Evolutionary conservation across 2,113 vertebrate genomes (phyloP).

Genomic region (Macrotis lagotis): DNA sequence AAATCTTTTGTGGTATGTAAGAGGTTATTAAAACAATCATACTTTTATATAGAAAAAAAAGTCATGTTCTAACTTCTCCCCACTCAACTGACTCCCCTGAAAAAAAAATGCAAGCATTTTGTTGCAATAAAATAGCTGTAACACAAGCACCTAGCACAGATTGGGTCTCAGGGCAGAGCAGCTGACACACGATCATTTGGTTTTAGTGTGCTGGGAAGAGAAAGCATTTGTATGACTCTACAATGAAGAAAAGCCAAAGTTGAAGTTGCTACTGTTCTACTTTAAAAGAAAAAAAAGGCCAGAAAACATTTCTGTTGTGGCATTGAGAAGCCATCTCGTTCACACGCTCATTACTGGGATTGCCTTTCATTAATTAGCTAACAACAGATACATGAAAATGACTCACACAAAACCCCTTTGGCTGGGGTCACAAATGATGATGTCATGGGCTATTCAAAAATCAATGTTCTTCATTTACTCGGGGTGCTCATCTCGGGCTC

Average conservation of each 20-base stretch:
- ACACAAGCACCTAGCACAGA: conserved; percentile 56
- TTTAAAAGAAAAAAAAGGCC: conserved; percentile 46
- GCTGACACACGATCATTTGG: conserved; percentile 61
- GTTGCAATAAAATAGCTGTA: conserved; percentile 61
- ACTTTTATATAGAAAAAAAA: conserved; percentile 58
- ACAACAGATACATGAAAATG: conserved; percentile 68
- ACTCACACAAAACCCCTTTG: conserved; percentile 64
- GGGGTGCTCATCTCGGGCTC: conserved; percentile 9
- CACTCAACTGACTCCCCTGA: conserved; percentile 30
- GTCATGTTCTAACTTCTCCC: conserved; percentile 44
- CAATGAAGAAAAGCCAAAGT: conserved; percentile 63
- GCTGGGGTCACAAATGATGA: conserved; percentile 56
- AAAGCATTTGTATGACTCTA: conserved; percentile 49
- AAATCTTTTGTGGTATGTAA: conserved; percentile 8
- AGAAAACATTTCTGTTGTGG: conserved; percentile 58
- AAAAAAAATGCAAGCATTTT: conserved; percentile 64
- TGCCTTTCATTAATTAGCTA: conserved; percentile 68
- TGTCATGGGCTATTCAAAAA: conserved; percentile 55
- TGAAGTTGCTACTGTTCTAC: conserved; percentile 35
- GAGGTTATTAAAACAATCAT: conserved; percentile 46
- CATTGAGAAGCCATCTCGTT: conserved; percentile 66
- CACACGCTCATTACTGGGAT: conserved; percentile 71
- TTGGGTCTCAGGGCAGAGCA: conserved; percentile 55
- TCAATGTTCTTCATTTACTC: conserved; percentile 20
- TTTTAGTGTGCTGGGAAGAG: conserved; percentile 34